Percentiles rank a stretch among this genome's conserved stretches.
These are phyloP conservation scores for Athene cunicularia DNA, from an alignment of 2,113 vertebrate species.

Conservation along the genomic window DNA sequence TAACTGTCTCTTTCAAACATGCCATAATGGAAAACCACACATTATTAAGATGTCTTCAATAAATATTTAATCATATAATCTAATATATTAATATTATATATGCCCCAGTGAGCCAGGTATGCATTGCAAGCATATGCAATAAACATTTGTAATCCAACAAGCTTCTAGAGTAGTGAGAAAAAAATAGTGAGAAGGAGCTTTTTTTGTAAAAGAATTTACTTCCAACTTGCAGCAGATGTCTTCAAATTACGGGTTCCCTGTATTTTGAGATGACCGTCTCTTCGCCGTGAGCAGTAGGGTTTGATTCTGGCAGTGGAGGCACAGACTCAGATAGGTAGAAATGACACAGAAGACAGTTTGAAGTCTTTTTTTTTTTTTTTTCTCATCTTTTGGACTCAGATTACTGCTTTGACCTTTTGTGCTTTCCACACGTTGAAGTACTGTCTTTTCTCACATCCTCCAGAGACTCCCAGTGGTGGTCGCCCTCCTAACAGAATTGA, in stretches of 20 bases:
- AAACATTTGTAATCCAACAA: not conserved
- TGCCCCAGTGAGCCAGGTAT: not conserved
- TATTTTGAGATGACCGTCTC: not conserved
- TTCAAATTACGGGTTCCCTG: not conserved
- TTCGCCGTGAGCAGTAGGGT: not conserved
- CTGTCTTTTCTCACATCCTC: not conserved
- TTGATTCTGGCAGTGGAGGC: not conserved
- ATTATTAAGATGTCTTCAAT: not conserved
- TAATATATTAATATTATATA: not conserved
- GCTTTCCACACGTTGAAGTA: not conserved
- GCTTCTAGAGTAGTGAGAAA: not conserved
- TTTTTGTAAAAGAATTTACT: not conserved
- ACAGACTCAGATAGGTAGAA: not conserved
- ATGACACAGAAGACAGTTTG: not conserved
- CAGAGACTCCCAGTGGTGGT: not conserved
- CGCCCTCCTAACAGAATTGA: not conserved
- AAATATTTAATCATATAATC: not conserved
- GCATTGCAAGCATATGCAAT: not conserved
- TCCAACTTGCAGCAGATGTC: not conserved
- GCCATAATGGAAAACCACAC: not conserved
- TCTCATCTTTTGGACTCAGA: not conserved
- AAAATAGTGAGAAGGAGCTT: not conserved
- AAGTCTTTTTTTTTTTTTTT: not conserved
- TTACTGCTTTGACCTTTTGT: not conserved
- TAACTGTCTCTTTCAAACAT: not conserved